A percentile compares a stretch with the other conserved stretches of the same genome.
phyloP scores from a whole-genome alignment of 2,797 vertebrate genomes.

The Chloroceryle inda region DNA sequence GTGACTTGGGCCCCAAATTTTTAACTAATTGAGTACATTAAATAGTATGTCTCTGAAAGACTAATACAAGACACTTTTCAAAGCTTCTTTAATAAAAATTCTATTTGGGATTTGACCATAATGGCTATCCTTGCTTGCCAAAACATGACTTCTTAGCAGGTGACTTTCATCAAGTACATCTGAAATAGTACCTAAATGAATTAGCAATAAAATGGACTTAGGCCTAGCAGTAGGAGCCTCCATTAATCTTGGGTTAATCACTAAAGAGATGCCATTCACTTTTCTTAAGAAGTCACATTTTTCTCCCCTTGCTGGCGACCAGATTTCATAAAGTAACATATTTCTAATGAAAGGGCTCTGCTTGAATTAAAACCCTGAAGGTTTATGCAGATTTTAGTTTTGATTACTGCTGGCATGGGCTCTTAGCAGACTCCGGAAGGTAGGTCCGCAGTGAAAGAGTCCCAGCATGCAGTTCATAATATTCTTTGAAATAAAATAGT shows the following conservation, averaged over 20 bases:
- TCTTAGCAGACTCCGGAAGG: constrained; percentile 95
- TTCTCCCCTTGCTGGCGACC: constrained; percentile 93
- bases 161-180: constrained; percentile 94
- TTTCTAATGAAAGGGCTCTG: constrained; percentile 99
- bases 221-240: constrained; percentile 94
- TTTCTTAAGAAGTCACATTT: constrained; percentile 97
- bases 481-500: constrained; percentile 99
- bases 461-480: constrained; percentile 94
- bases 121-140: constrained; percentile 95
- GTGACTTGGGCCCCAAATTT: constrained; percentile 62
- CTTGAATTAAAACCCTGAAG: constrained; percentile 95
- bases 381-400: constrained; percentile 97
- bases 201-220: constrained; percentile 99
- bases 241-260: constrained; percentile 99
- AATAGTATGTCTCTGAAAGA: constrained; percentile 78
- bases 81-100: constrained; percentile 88
- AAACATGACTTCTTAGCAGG: constrained; percentile 97
- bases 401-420: constrained; percentile 99
- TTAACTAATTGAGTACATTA: constrained; percentile 84
- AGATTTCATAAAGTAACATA: constrained; percentile 97
- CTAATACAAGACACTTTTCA: constrained; percentile 84
- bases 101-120: constrained; percentile 92
- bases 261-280: constrained; percentile 99
- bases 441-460: constrained; percentile 92
- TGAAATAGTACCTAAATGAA: constrained; percentile 99